A percentile compares a stretch with the other conserved stretches of the same genome.
phyloP scores from a whole-genome alignment of 2,888 invertebrate species.

The Petrophora chlorosata region DNA sequence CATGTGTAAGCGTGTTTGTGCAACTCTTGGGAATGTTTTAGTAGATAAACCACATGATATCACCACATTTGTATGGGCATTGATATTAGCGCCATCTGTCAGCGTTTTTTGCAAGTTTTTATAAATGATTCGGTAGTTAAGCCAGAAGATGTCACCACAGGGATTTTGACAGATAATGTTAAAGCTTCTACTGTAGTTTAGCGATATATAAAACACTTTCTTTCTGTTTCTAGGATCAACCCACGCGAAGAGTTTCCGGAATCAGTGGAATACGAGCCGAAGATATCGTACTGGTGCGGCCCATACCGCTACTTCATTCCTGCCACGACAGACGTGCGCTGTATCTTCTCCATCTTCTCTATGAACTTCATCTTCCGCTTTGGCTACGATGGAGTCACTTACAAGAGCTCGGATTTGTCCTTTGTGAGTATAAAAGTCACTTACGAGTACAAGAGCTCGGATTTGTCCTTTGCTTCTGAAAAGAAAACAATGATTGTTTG shows the following conservation, averaged over 20 bases:
- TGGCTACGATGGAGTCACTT: constrained; percentile 75
- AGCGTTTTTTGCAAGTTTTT: too few relatives aligned
- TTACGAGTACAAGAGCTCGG: too few relatives aligned
- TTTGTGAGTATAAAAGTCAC: constrained; percentile 70
- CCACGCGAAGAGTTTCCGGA: constrained; percentile 78
- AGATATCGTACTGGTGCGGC: constrained; percentile 77
- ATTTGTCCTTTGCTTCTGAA: too few relatives aligned
- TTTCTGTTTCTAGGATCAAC: constrained; percentile 57
- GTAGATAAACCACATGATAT: too few relatives aligned
- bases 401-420: constrained; percentile 72
- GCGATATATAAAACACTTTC: neutral
- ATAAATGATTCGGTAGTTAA: too few relatives aligned
- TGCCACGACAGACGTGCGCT: constrained; percentile 73
- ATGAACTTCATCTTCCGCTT: constrained; percentile 77
- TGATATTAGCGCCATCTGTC: too few relatives aligned
- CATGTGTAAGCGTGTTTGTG: too few relatives aligned
- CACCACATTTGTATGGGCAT: too few relatives aligned
- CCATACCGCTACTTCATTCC: constrained; percentile 79
- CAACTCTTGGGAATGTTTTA: too few relatives aligned
- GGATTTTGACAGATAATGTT: neutral
- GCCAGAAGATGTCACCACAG: too few relatives aligned
- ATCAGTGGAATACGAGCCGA: constrained; percentile 77
- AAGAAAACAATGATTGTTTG: too few relatives aligned
- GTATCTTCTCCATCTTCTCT: constrained; percentile 77
- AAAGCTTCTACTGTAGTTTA: neutral